Base-by-base conservation (phyloP, 2,113 vertebrate species). In the Rhea pennata region DNA sequence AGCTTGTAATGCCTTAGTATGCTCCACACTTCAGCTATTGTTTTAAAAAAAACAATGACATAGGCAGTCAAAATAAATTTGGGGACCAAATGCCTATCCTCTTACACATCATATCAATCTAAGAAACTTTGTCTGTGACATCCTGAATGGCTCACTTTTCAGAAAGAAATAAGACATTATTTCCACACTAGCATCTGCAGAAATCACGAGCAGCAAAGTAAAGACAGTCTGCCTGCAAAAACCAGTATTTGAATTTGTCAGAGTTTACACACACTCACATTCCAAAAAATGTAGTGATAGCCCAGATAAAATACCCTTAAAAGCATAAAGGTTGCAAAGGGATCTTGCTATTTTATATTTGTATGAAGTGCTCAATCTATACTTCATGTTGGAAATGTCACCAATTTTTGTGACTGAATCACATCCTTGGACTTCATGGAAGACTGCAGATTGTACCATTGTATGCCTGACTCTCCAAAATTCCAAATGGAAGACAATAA, bases 341-440 rank as follows among this genome's bases (percentile, higher is more conserved):
- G 71, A 88, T 46, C 70, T 71, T 54, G 67, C 36, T 94, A 84
- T 90, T 97, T 94, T 40, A 44, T 91, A 65, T 88, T 83, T 83
- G 62, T 77, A 87, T 76, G 56, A 96, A 94, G 71, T 44, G 51
- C 46, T 96, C 82, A 71, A 87, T 87, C 65, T 19, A 15, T 82
- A 70, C 83, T 93, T 96, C 95, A 67, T 20, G 59, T 78, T 80
- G 88, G 87, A 75, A 88, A 95, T 92, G 88, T 81, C 96, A 91
- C 72, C 94, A 83, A 44, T 54, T 78, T 92, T 81, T 94, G 78
- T 54, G 62, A 89, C 31, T 36, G 40, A 97, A 95, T 81, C 67
- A 61, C 78, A 84, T 31, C 76, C 88, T 88, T 67, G 75, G 74
- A 95, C 92, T 87, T 76, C 6, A 71, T 0, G 3, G 84, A 94